Percentiles rank a stretch among this genome's conserved stretches.
phyloP scores from a whole-genome alignment of 2,113 vertebrate species.

The Pantherophis guttatus region DNA sequence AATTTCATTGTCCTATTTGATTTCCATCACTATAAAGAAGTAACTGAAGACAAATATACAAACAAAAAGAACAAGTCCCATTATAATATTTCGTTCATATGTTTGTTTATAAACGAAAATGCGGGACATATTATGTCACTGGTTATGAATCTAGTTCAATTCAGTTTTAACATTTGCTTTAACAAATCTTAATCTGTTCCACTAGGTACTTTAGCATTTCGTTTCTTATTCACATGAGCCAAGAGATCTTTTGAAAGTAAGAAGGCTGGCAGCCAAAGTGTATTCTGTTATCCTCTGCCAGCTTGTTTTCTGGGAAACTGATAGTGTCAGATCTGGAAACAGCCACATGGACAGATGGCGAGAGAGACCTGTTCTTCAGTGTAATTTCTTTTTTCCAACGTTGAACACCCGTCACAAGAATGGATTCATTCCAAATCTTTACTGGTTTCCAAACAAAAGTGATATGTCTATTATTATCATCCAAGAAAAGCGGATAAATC shows the following conservation, averaged over 20 bases:
- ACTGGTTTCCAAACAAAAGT: constrained; percentile 26
- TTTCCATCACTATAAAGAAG: background rate
- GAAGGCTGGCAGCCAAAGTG: constrained; percentile 39
- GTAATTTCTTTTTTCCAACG: constrained; percentile 22
- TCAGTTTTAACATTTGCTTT: constrained; percentile 28
- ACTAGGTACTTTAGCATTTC: constrained; percentile 8
- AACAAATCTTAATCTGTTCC: background rate
- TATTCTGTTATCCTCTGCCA: constrained; percentile 31
- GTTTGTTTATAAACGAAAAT: constrained; percentile 20
- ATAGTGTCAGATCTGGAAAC: constrained; percentile 36
- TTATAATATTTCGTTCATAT: background rate
- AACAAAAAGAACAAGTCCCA: background rate
- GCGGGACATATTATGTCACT: background rate
- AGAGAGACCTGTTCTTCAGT: constrained; percentile 14
- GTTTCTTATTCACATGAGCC: constrained; percentile 15
- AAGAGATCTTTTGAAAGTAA: constrained; percentile 24
- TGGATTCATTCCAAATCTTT: constrained; percentile 32
- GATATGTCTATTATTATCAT: background rate
- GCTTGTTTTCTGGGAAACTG: constrained; percentile 44
- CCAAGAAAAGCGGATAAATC: constrained; percentile 22
- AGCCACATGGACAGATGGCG: constrained; percentile 61
- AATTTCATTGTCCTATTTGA: background rate
- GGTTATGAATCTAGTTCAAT: background rate
- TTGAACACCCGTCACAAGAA: constrained; percentile 32
- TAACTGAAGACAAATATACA: background rate